Percentiles rank a stretch among this genome's conserved stretches.
phyloP scores from a whole-genome alignment of 2,888 invertebrate species.

The Eulithis testata region DNA sequence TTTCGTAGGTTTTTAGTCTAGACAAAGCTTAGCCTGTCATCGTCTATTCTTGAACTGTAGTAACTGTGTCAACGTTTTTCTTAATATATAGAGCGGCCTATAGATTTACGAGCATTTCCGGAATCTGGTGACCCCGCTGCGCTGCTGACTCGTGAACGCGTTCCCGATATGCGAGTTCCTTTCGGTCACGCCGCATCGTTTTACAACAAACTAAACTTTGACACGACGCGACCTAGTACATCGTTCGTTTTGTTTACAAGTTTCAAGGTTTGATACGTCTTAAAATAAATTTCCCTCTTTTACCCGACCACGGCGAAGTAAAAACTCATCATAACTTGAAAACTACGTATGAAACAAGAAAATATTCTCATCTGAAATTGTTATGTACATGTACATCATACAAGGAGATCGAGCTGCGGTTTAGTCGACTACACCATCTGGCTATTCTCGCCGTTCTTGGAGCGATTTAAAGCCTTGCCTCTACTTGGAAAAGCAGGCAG shows the following conservation, averaged over 20 bases:
- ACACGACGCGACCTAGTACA: conserved; percentile 30
- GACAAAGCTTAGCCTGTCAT: background rate
- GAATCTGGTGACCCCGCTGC: conserved; percentile 77
- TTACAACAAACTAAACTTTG: conserved; percentile 32
- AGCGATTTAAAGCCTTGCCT: too few relatives aligned
- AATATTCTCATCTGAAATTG: too few relatives aligned
- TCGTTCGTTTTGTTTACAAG: conserved; percentile 1
- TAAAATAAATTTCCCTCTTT: too few relatives aligned
- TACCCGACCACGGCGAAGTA: too few relatives aligned
- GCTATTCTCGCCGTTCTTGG: too few relatives aligned
- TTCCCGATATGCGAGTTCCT: conserved; percentile 62
- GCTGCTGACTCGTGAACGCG: conserved; percentile 66
- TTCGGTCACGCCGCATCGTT: conserved; percentile 38
- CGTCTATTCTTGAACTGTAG: conserved; percentile 54
- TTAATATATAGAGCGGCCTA: conserved; percentile 62
- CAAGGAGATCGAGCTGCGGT: too few relatives aligned
- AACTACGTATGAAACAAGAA: too few relatives aligned
- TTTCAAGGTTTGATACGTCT: too few relatives aligned
- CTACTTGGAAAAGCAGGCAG: too few relatives aligned
- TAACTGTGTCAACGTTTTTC: conserved; percentile 64
- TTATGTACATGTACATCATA: too few relatives aligned
- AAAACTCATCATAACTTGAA: too few relatives aligned
- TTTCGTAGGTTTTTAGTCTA: background rate
- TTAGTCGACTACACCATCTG: too few relatives aligned
- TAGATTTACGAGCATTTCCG: conserved; percentile 75